Base-by-base conservation (phyloP, 2,113 vertebrate species). In the Lagopus muta region DNA sequence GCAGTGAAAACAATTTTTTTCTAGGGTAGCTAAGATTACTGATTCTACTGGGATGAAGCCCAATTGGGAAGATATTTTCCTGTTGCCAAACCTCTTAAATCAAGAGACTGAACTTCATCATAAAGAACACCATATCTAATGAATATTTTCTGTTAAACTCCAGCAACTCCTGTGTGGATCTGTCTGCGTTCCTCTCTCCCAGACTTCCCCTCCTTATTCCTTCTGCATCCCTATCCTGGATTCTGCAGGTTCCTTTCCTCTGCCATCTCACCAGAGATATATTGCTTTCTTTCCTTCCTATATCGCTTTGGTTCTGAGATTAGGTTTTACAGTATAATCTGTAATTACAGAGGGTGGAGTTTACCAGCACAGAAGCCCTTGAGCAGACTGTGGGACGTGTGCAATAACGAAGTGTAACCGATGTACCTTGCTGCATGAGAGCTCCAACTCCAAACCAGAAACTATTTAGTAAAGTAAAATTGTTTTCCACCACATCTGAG, bases 341-440 rank as follows among this genome's bases (percentile, higher is more conserved):
- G 69, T 60, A 60, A 89, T 89, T 92, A 96, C 91, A 93, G 62
- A 95, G 84, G 93, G 93, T 98, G 97, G 98, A 98, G 98, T 98
- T 98, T 98, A 98, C 98, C 97, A 97, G 97, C 98, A 97, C 62
- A 57, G 96, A 97, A 95, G 91, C 89, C 97, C 96, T 96, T 96
- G 96, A 98, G 97, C 98, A 98, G 96, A 97, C 97, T 97, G 96
- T 98, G 98, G 97, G 97, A 97, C 94, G 97, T 97, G 79, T 96
- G 97, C 92, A 75, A 96, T 79, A 98, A 94, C 89, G 93, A 97
- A 48, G 74, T 94, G 97, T 96, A 89, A 97, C 97, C 97, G 90
- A 75, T 95, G 97, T 98, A 99, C 99, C 99, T 99, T 99, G 99
- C 98, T 99, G 99, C 99, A 99, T 99, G 97, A 99, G 99, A 84